Evolutionary conservation across 2,113 vertebrate species (phyloP).

Genomic region (Perognathus longimembris): DNA sequence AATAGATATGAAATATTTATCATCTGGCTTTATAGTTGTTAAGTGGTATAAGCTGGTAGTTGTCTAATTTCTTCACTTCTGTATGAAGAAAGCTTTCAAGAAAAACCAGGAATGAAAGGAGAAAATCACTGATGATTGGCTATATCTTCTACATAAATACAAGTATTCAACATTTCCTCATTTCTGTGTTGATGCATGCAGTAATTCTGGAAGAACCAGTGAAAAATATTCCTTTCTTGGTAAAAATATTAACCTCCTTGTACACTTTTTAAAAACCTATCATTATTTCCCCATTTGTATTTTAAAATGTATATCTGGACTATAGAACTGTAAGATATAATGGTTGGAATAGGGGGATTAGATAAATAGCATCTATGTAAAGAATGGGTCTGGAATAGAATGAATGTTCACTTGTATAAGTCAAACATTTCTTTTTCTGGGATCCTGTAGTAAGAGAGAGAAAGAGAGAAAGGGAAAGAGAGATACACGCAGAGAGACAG

Average conservation of each 20-base stretch:
- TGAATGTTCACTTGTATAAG: neutral
- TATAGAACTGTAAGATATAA: neutral
- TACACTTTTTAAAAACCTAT: neutral
- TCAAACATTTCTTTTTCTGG: neutral
- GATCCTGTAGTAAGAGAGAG: neutral
- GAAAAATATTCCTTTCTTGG: neutral
- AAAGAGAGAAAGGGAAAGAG: neutral
- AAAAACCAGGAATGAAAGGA: neutral
- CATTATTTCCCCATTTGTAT: neutral
- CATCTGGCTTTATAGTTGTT: neutral
- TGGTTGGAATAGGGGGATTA: neutral
- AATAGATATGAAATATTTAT: neutral
- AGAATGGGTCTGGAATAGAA: neutral
- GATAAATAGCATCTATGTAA: neutral
- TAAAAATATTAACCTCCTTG: neutral
- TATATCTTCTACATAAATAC: neutral
- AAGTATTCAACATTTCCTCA: neutral
- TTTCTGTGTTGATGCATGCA: neutral
- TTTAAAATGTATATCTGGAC: neutral
- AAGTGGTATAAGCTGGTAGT: neutral
- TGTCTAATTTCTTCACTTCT: neutral
- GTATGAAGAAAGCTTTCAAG: neutral
- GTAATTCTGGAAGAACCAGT: neutral
- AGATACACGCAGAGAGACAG: neutral
- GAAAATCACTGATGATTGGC: neutral